Evolutionary conservation across 37 sponge, comb jelly and placozoan species (phyloP), one percentile per base, ranked within the genome.

Genomic region (Mnemiopsis leidyi): DNA sequence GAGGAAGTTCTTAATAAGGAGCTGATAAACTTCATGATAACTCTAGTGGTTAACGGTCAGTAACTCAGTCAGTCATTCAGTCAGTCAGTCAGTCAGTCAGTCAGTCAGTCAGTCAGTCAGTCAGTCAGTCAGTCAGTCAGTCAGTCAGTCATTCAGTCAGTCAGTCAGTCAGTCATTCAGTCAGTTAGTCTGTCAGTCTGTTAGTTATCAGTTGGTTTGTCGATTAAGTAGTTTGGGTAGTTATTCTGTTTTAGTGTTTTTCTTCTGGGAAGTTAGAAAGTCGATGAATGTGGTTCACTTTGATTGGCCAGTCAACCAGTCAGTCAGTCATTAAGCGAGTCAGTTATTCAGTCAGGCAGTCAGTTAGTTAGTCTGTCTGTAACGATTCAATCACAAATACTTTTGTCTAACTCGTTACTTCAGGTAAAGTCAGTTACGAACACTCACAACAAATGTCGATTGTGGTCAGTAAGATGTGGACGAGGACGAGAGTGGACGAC

Each of bases 371-470:
- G n/a, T n/a, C n/a, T n/a, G n/a, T n/a, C n/a, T n/a, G n/a, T n/a
- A n/a, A n/a, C n/a, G n/a, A n/a, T n/a, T n/a, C n/a, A n/a, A n/a
- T n/a, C n/a, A n/a, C n/a, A n/a, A n/a, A n/a, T n/a, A n/a, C n/a
- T n/a, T n/a, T n/a, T n/a, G n/a, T n/a, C n/a, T n/a, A n/a, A n/a
- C n/a, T n/a, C n/a, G n/a, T n/a, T n/a, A n/a, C n/a, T n/a, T n/a
- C n/a, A n/a, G 90, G 90, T 1, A 38, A 85, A 26, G 38, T 85
- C 3, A 23, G n/a, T 20, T 40, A 85, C 35, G 36, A 40, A 13
- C 90, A 85, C 29, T 39, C 90, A 2, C 90, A 85, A 40, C 90
- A 85, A 32, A 85, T 85, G 29, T 40, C 61, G 2, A 85, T 85
- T 18, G 90, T 33, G 21, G 35, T 85, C 48, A 85, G 90, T 26